Base-by-base conservation (phyloP, 2,888 invertebrate species). In the Epistrophe eligans region DNA sequence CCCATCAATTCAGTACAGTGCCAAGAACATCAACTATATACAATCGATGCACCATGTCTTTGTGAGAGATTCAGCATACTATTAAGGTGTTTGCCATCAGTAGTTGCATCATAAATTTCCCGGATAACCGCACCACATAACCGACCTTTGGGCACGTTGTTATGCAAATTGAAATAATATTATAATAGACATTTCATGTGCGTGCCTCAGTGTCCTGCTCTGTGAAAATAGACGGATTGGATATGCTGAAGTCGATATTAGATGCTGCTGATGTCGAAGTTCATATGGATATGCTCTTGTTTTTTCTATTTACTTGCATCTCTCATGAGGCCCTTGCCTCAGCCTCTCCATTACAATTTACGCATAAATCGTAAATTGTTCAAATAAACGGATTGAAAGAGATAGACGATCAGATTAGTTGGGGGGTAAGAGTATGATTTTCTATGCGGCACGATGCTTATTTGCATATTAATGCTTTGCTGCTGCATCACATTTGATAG, bases 151-250 rank as follows among this genome's bases (percentile, higher is more conserved):
- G 70, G 62, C 77, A 85, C 80, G 77, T 77, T 82, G 87, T 79
- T 88, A 88, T 88, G 84, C 84, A 88, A 84, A 88, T 88, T 83
- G 79, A 88, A 84, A 88, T 88, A 84, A 84, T 88, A 80, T 88
- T 82, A 73, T 79, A 88, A 88, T 84, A 83, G 88, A 80, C 76
- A 73, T 73, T 83, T 88, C 67, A 73, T 83, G 77, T 88, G 79
- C 83, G 79, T 84, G 76, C 73, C 28, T 71, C 48, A 60, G 17
- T 81, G 81, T 62, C 57, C 55, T 58, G 57, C 52, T 60, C 19
- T 76, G 15, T 60, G 48, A 32, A 45, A 40, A 45, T 43, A 1
- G 24, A 24, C 3, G 24, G 62, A 52, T 38, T 32, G 55, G 62
- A 60, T 28, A 60, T 60, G 32, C 45, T 52, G 43, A 57, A 43